Evolutionary conservation across 2,888 invertebrate species (phyloP), one percentile per base, ranked within the genome.

Genomic region (Drosophila meridiana): DNA sequence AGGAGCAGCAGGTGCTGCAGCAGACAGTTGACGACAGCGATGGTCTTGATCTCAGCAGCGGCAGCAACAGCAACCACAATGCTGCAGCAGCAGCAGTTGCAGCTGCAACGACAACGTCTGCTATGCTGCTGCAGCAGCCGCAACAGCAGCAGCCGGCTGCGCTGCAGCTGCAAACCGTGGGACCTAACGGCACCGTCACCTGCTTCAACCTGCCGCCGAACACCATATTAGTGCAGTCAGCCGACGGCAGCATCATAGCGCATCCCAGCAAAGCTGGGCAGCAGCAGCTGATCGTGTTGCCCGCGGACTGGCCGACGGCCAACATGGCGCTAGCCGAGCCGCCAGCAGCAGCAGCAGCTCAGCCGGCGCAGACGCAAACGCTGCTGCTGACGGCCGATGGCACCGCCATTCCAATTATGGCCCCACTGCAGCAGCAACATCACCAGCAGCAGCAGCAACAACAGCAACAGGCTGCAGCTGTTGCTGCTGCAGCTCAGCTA

Each of bases 141-240:
- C 73, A 55, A 13, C 73, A 66, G 13, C 76, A 66, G 4, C 79
- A 69, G 2, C 76, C 79, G 0, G 78, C 84, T 4, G 84, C 86
- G 26, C 64, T 91, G 34, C 90, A 91, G 64, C 74, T 92, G 70
- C 92, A 92, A 73, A 91, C 92, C 6, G 88, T 92, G 65, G 90
- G 89, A 65, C 90, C 92, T 9, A 92, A 92, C 55, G 92, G 92
- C 26, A 90, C 91, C 1, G 90, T 92, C 20, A 89, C 92, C 56
- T 92, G 92, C 69, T 90, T 92, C 34, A 92, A 92, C 72, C 73
- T 92, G 71, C 92, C 92, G 45, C 80, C 92, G 20, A 92, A 92
- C 48, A 92, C 92, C 3, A 92, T 92, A 68, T 58, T 92, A 62
- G 77, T 92, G 66, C 91, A 91, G 28, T 87, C 92, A n/a, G 77